Conservation (phyloP, 2,113 vertebrate species). For the Rhabdornis inornatus region DNA sequence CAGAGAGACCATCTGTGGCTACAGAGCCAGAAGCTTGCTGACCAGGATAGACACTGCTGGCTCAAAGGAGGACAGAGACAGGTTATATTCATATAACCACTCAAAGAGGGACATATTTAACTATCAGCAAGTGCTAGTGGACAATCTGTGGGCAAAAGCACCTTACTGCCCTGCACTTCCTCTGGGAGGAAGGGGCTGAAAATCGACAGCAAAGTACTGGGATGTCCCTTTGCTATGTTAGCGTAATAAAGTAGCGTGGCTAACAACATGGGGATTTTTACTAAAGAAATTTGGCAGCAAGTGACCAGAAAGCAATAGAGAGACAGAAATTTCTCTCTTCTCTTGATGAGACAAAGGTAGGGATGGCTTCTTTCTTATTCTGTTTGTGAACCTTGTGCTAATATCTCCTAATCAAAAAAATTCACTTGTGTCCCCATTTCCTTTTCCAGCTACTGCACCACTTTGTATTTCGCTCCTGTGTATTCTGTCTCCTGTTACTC, state of each 20-base stretch:
- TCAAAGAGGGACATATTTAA: background rate
- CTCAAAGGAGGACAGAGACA: background rate
- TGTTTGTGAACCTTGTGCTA: background rate
- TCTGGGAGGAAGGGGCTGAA: background rate
- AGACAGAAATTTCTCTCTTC: background rate
- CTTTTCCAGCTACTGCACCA: background rate
- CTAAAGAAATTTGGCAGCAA: background rate
- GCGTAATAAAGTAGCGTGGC: background rate
- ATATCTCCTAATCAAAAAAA: background rate
- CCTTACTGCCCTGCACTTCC: background rate
- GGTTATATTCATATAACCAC: background rate
- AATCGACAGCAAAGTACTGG: background rate
- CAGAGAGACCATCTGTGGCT: slow-evolving; percentile 56
- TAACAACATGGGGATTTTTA: background rate
- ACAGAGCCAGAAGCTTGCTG: slow-evolving; percentile 40
- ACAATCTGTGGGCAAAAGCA: background rate
- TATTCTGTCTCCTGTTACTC: background rate
- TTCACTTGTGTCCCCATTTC: background rate
- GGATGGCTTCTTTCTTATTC: background rate
- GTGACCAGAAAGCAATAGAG: background rate
- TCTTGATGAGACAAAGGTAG: background rate
- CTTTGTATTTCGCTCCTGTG: background rate
- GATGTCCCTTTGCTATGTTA: background rate
- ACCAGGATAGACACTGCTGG: background rate
- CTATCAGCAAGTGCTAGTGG: background rate